phyloP scores from a whole-genome alignment of 2,888 invertebrate species.

The Siphlonurus alternatus region DNA sequence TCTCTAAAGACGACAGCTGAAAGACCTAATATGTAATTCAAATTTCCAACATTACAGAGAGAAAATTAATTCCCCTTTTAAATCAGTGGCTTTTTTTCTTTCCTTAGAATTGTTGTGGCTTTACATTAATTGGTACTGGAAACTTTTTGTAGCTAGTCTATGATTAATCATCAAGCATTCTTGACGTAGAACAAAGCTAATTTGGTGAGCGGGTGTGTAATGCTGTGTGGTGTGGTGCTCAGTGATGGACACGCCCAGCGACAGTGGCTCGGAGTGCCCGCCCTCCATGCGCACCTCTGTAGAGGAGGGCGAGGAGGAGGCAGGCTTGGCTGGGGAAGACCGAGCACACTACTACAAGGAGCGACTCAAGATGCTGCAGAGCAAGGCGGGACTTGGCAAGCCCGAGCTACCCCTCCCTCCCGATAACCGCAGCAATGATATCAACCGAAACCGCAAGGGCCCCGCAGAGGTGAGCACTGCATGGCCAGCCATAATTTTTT shows the following conservation, averaged over 20 bases:
- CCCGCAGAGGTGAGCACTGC: not conserved
- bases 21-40: no score
- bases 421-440: not conserved
- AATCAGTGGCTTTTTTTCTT: no score
- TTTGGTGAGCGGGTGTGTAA: not conserved
- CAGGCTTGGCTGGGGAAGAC: not conserved
- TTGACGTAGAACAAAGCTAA: no score
- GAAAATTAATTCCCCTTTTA: no score
- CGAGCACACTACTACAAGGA: not conserved
- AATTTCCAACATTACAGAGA: no score
- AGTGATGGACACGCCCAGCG: slow-evolving; percentile 1
- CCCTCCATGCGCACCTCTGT: not conserved
- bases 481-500: no score
- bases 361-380: not conserved
- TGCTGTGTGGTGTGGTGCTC: not conserved
- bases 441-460: not conserved
- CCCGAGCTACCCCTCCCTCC: not conserved
- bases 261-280: not conserved
- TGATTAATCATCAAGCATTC: no score
- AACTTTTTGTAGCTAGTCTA: no score
- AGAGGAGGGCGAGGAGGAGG: not conserved
- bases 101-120: no score
- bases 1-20: no score
- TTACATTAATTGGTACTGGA: no score
- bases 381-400: not conserved